phyloP scores from a whole-genome alignment of 2,888 invertebrate species.

The Morpho deidamia region DNA sequence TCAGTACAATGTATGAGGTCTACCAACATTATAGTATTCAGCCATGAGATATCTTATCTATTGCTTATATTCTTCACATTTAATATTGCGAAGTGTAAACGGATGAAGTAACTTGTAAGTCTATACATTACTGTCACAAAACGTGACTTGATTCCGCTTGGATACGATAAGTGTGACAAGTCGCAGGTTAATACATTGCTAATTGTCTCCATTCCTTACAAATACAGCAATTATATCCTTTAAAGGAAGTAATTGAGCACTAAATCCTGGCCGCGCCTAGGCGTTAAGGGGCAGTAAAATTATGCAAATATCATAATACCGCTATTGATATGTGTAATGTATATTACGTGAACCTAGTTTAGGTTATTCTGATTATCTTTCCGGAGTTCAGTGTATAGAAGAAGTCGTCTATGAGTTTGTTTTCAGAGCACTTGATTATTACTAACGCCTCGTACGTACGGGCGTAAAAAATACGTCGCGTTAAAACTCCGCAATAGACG shows the following conservation, averaged over 20 bases:
- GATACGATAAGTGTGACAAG: slow-evolving; percentile 21
- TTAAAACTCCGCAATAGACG: too few species aligned
- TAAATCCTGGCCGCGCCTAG: slow-evolving; percentile 9
- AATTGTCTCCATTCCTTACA: slow-evolving; percentile 29
- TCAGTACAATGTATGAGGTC: too few species aligned
- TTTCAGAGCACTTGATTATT: too few species aligned
- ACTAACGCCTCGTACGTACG: too few species aligned
- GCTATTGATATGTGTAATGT: slow-evolving; percentile 5
- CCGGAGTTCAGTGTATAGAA: background rate
- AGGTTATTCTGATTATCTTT: background rate
- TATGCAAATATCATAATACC: slow-evolving; percentile 27
- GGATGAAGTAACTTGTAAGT: background rate
- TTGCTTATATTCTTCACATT: background rate
- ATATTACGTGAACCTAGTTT: background rate
- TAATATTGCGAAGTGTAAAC: background rate
- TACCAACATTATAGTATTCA: too few species aligned
- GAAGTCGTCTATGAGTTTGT: too few species aligned
- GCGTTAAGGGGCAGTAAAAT: slow-evolving; percentile 28
- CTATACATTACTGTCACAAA: slow-evolving; percentile 10
- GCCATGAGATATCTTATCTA: too few species aligned
- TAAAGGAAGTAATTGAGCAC: slow-evolving; percentile 1
- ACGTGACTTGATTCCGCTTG: slow-evolving; percentile 22
- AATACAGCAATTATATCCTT: slow-evolving; percentile 6
- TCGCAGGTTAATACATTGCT: slow-evolving; percentile 27
- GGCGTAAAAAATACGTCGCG: too few species aligned